These are phyloP conservation scores for Dryomyza anilis DNA, from an alignment of 2,888 invertebrate genomes.

Conservation along the genomic window DNA sequence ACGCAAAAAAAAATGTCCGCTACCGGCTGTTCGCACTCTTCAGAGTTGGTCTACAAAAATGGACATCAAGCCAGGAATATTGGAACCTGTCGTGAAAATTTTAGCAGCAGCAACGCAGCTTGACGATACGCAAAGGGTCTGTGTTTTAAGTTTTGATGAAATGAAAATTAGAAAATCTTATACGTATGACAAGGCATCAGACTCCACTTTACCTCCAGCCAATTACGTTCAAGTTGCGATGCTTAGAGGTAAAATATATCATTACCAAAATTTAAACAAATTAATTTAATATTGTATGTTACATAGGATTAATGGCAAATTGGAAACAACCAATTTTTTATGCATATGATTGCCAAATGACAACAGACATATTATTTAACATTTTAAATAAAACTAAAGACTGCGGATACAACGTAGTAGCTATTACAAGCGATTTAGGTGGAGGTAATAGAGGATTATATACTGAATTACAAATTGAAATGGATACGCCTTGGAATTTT, in stretches of 20 bases:
- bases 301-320: not conserved
- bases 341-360: not conserved
- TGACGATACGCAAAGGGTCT: not conserved
- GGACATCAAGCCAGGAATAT: not conserved
- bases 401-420: not conserved
- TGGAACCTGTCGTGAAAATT: conserved; percentile 1
- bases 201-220: conserved; percentile 8
- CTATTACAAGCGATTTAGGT: not conserved
- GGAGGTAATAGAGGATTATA: not conserved
- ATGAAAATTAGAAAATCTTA: conserved; percentile 10
- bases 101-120: not conserved
- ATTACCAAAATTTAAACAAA: not conserved
- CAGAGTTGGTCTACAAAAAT: not conserved
- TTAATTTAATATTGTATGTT: not conserved
- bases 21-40: not conserved
- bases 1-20: not conserved
- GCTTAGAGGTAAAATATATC: conserved; percentile 17
- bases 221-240: conserved; percentile 22
- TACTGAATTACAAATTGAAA: not conserved
- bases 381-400: not conserved
- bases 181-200: not conserved
- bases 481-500: not conserved
- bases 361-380: not conserved
- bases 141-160: not conserved
- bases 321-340: conserved; percentile 6